These are phyloP conservation scores for Anarrhichthys ocellatus DNA, from an alignment of 2,113 vertebrate species.

Conservation along the genomic window DNA sequence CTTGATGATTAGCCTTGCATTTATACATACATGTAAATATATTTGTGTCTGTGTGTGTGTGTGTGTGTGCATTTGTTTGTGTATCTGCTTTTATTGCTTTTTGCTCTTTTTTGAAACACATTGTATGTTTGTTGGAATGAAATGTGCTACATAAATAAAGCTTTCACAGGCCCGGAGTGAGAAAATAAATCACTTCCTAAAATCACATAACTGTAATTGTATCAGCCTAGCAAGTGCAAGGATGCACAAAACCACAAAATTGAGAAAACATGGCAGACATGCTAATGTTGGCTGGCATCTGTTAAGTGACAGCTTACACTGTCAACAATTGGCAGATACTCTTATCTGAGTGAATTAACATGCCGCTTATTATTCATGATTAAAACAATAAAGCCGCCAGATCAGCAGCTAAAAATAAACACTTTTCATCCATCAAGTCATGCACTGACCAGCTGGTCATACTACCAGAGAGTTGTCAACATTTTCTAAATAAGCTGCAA, in stretches of 20 bases:
- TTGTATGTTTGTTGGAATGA: neutral
- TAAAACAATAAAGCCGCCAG: neutral
- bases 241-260: constrained; percentile 2
- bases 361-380: constrained; percentile 3
- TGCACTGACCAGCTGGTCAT: neutral
- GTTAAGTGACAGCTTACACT: constrained; percentile 24
- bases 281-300: constrained; percentile 22
- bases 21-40: neutral
- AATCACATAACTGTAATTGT: neutral
- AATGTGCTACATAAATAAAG: constrained; percentile 15
- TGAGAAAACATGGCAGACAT: constrained; percentile 12
- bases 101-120: neutral
- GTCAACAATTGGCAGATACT: constrained; percentile 24
- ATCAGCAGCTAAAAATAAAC: constrained; percentile 6
- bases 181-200: neutral
- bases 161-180: constrained; percentile 7
- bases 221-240: neutral
- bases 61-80: neutral
- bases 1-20: neutral
- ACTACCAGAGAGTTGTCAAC: constrained; percentile 1
- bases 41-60: neutral
- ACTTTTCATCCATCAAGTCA: constrained; percentile 10
- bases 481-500: constrained; percentile 5
- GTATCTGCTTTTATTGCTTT: neutral
- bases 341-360: constrained; percentile 1